Base-by-base conservation (phyloP, 2,888 invertebrate species). In the Ectobius pallidus region DNA sequence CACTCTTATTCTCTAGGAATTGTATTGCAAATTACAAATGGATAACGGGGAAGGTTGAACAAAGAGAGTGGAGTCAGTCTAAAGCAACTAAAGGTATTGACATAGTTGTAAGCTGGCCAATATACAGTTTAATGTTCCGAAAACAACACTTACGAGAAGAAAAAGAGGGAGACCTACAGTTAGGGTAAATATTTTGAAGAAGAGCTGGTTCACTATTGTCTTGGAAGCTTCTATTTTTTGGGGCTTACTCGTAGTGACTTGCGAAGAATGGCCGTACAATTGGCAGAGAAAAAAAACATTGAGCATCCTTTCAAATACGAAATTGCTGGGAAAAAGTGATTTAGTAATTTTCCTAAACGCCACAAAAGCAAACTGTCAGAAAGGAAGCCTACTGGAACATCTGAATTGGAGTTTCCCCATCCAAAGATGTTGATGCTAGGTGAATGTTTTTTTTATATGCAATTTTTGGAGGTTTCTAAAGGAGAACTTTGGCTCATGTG, bases 181-280 rank as follows among this genome's bases (percentile, higher is more conserved):
- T n/a, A n/a, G n/a, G n/a, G n/a, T n/a, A 34, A 73, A n/a, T 69
- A 58, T 22, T 6, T 11, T 58, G 27, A 58, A 58, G 25, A 58
- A 22, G 52, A 52, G 52, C 20, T 52, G 52, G 52, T 52, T 22
- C 52, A 52, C 18, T 52, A 52, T 71, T 52, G 62, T 61, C 69
- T 69, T 70, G 69, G 69, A 70, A 58, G 73, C 69, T 68, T 61
- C n/a, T n/a, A 32, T 62, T 73, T 73, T 61, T 73, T 70, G 20
- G 70, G 70, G 3, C 55, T 73, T 70, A 73, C 70, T 70, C 73
- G 73, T 67, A 63, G 46, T 73, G 73, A 73, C 65, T 73, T 73
- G 52, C 30, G 71, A 67, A 67, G 67, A 39, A 65, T 63, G 65
- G 70, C 73, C 55, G 63, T 70, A 70, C 70, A 70, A 70, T 44